Base-by-base conservation (phyloP, 2,797 vertebrate species). In the Gymnodraco acuticeps region DNA sequence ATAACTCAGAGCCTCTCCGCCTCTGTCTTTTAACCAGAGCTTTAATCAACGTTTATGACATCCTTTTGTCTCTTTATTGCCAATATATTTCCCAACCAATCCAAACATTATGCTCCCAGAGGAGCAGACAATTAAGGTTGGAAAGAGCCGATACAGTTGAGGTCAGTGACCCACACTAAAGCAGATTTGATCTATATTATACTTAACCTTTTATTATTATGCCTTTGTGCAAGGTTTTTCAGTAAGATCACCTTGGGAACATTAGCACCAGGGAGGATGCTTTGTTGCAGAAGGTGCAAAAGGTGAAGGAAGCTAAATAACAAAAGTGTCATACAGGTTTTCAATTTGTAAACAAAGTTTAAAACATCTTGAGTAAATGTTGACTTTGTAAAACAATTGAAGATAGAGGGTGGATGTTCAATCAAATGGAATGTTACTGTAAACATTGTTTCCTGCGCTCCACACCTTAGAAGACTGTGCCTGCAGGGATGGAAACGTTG, bases 31-130 rank as follows among this genome's bases (percentile, higher is more conserved):
- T 95, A 95, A 95, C 91, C 92, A 85, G 88, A 90, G 90, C 93
- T 95, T 96, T 95, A 95, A 95, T 95, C 94, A 95, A 94, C 92
- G 88, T 96, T 95, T 96, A 96, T 95, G 94, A 95, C 94, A 94
- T 93, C 91, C 94, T 92, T 95, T 95, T 95, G 93, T 95, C 93
- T 94, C 92, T 95, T 95, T 96, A 95, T 94, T 93, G 95, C 93
- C 94, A 90, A 95, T 95, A 96, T 95, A 95, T 95, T 95, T 95
- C 88, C 90, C 83, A 87, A 93, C 90, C 90, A 87, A 94, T 94
- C 94, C 93, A 94, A 95, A 94, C 90, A 95, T 94, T 93, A 94
- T 93, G 91, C 90, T 93, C 92, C 89, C 82, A 82, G 91, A 92
- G 93, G 89, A 95, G 87, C 76, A 84, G 91, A 92, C 91, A 94